These are phyloP conservation scores for Callyntrura sp. DNA, from an alignment of 2,888 invertebrate genomes.

Conservation along the genomic window DNA sequence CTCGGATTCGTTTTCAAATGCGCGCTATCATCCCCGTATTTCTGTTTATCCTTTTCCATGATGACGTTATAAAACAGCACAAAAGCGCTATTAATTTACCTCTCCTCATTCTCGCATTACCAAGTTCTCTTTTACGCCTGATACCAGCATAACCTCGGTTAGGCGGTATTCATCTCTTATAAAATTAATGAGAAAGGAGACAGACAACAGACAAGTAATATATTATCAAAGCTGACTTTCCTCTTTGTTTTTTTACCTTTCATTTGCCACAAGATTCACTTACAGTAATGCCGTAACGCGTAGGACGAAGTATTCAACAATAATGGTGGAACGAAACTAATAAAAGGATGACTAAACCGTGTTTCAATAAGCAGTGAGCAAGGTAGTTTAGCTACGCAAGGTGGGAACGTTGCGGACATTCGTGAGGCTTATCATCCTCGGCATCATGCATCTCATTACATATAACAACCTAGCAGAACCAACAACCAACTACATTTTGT, in stretches of 20 bases:
- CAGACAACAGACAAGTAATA: slow-evolving; percentile 46
- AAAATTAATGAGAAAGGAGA: slow-evolving; percentile 63
- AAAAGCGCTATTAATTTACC: slow-evolving; percentile 54
- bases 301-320: slow-evolving; percentile 11
- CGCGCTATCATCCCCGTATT: slow-evolving; percentile 12
- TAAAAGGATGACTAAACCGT: slow-evolving; percentile 22
- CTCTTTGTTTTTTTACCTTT: neutral
- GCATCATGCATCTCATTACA: slow-evolving; percentile 71
- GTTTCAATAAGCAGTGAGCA: slow-evolving; percentile 38
- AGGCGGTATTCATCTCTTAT: slow-evolving; percentile 57
- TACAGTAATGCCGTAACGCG: neutral
- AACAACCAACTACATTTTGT: slow-evolving; percentile 10
- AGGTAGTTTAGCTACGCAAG: slow-evolving; percentile 40
- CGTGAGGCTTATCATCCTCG: slow-evolving; percentile 58
- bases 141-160: slow-evolving; percentile 44
- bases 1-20: neutral
- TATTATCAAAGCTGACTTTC: slow-evolving; percentile 49
- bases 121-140: neutral
- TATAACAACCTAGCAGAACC: slow-evolving; percentile 5
- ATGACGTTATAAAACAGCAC: neutral
- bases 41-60: neutral
- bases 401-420: slow-evolving; percentile 19
- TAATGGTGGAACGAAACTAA: neutral
- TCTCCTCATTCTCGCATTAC: slow-evolving; percentile 39
- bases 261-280: neutral